phyloP scores from a whole-genome alignment of 2,888 invertebrate species.

The Trachelus tabidus region DNA sequence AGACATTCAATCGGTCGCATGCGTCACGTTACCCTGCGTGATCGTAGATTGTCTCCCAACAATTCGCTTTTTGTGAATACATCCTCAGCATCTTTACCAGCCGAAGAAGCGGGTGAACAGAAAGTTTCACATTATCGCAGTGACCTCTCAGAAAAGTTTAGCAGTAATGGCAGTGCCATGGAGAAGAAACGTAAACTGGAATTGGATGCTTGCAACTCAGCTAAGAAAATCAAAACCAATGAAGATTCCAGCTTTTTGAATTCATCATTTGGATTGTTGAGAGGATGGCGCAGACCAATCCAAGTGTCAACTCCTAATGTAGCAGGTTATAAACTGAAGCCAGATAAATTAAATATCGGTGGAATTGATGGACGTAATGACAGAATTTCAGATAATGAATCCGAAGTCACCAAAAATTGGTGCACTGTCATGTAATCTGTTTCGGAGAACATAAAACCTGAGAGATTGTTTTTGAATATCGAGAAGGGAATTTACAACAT shows the following conservation, averaged over 20 bases:
- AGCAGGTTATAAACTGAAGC: conserved; percentile 39
- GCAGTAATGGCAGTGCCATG: conserved; percentile 40
- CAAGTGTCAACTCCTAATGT: conserved; percentile 51
- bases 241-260: conserved; percentile 43
- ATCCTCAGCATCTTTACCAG: conserved; percentile 43
- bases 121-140: conserved; percentile 44
- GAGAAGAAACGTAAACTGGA: conserved; percentile 53
- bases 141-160: conserved; percentile 32
- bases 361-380: conserved; percentile 28
- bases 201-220: conserved; percentile 23
- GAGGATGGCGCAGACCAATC: conserved; percentile 47
- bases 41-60: conserved; percentile 55
- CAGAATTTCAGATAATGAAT: conserved; percentile 25
- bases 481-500: background rate
- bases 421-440: conserved; percentile 55
- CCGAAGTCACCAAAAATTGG: conserved; percentile 47
- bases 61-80: conserved; percentile 61
- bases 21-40: conserved; percentile 50
- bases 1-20: conserved; percentile 54
- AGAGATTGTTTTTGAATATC: background rate
- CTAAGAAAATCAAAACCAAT: conserved; percentile 51
- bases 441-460: background rate
- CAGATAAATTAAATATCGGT: conserved; percentile 39
- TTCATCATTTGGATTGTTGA: conserved; percentile 48
- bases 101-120: conserved; percentile 39